A percentile compares a stretch with the other conserved stretches of the same genome.
Evolutionary conservation across 2,888 invertebrate species (phyloP).

Genomic region (Pantelozetes paolii): DNA sequence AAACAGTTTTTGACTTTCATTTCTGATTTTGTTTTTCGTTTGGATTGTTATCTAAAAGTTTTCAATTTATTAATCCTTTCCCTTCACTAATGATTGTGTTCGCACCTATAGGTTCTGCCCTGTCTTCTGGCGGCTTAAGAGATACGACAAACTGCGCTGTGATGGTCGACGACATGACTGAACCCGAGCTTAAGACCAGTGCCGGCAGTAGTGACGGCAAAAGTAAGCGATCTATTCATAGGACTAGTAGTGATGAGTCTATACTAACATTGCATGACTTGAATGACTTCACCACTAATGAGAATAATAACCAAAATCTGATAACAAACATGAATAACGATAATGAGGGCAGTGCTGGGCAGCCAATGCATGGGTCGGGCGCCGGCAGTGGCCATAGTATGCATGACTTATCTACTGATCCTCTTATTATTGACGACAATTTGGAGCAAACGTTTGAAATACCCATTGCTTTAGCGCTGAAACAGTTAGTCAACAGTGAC

Average conservation of each 20-base stretch:
- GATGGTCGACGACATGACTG: constrained; percentile 49
- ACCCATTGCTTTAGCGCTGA: background rate
- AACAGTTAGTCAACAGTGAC: constrained; percentile 14
- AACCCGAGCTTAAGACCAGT: constrained; percentile 22
- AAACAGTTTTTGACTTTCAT: background rate
- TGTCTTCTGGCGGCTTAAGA: constrained; percentile 33
- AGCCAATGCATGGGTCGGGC: background rate
- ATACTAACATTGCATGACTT: constrained; percentile 1
- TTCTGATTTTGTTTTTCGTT: background rate
- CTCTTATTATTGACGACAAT: constrained; percentile 10
- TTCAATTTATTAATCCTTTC: background rate
- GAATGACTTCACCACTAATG: constrained; percentile 24
- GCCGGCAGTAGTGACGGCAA: constrained; percentile 4
- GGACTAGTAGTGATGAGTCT: constrained; percentile 8
- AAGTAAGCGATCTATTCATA: constrained; percentile 23
- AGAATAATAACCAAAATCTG: constrained; percentile 3
- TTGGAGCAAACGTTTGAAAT: background rate
- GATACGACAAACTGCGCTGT: constrained; percentile 48
- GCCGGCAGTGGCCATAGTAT: background rate
- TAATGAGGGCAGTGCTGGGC: constrained; percentile 24
- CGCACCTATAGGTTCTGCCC: constrained; percentile 37
- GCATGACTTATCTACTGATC: background rate
- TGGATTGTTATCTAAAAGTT: background rate
- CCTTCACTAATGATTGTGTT: background rate
- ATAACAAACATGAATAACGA: constrained; percentile 5